phyloP scores from a whole-genome alignment of 2,113 vertebrate genomes.

The Delphinapterus leucas region DNA sequence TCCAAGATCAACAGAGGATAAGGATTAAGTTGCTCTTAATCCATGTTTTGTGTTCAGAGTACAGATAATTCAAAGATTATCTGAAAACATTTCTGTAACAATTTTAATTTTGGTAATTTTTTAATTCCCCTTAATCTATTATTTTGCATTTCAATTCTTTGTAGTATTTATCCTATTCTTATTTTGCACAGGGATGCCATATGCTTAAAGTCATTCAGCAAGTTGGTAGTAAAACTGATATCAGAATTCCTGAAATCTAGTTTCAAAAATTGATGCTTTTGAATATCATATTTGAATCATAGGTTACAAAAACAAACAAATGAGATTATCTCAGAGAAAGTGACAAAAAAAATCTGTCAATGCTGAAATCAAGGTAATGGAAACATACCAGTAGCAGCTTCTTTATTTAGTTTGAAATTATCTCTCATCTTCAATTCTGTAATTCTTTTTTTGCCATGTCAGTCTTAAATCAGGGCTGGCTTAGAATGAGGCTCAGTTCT shows the following conservation, averaged over 20 bases:
- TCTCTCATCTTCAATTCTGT: neutral
- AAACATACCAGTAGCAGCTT: neutral
- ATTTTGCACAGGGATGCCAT: neutral
- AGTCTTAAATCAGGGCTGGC: neutral
- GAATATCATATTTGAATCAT: neutral
- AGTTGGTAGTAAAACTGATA: neutral
- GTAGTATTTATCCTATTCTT: neutral
- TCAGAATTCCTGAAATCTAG: neutral
- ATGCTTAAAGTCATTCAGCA: neutral
- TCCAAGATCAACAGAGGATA: neutral
- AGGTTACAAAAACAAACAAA: neutral
- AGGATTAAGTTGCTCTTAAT: neutral
- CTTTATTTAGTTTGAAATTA: conserved; percentile 27
- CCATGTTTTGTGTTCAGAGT: conserved; percentile 5
- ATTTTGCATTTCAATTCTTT: neutral
- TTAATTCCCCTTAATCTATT: neutral
- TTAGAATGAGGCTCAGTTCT: neutral
- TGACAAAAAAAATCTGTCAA: neutral
- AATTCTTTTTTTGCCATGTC: neutral
- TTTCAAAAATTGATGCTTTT: neutral
- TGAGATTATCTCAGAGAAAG: neutral
- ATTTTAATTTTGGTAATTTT: neutral
- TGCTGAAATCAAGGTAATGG: neutral
- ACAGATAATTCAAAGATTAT: conserved; percentile 25
- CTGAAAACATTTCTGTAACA: neutral